Evolutionary conservation across 2,113 vertebrate genomes (phyloP).

Genomic region (Butorides virescens): DNA sequence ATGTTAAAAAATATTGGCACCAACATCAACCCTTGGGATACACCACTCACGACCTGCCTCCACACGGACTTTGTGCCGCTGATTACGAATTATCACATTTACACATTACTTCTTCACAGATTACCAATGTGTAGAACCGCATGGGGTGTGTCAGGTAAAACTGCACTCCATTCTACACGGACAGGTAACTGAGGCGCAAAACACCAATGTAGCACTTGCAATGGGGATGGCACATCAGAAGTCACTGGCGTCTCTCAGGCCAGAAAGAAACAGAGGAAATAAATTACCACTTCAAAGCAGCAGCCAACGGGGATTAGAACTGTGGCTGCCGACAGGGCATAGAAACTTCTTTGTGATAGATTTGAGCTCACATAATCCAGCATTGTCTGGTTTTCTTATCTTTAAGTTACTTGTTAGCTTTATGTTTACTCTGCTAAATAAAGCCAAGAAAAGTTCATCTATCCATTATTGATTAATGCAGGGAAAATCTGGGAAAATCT

Average conservation of each 20-base stretch:
- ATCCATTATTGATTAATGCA: neutral
- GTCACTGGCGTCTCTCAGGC: neutral
- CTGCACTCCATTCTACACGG: rapidly evolving
- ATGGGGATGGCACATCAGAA: neutral
- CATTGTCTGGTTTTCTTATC: neutral
- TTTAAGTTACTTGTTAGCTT: neutral
- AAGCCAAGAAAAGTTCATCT: neutral
- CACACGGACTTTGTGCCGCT: neutral
- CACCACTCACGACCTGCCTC: neutral
- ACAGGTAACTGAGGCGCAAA: neutral
- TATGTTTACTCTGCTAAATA: neutral
- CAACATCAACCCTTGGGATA: neutral
- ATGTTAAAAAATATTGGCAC: neutral
- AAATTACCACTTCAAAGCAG: neutral
- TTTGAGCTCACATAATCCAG: neutral
- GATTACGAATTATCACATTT: neutral
- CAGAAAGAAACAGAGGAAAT: neutral
- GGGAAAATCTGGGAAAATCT: neutral
- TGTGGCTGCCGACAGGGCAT: neutral
- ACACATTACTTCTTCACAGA: neutral
- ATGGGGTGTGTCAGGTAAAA: neutral
- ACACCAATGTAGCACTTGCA: neutral
- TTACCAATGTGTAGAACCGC: neutral
- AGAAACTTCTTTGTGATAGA: neutral
- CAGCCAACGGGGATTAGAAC: neutral